Evolutionary conservation across 2,113 vertebrate species (phyloP).

Genomic region (Corydoras sp.): DNA sequence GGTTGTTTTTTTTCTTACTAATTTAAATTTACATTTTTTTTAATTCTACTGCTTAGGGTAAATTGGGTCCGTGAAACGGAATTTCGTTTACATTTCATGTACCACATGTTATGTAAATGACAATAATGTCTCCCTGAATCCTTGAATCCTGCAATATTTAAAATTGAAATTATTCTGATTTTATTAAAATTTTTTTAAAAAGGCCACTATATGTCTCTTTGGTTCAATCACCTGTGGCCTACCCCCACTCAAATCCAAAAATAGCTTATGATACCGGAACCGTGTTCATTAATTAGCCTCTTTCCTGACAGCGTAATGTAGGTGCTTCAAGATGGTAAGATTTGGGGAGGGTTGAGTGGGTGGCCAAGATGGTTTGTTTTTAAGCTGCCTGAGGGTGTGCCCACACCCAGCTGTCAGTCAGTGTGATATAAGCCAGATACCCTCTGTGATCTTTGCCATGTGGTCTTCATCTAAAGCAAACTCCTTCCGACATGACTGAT

Average conservation of each 20-base stretch:
- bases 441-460: conserved; percentile 56
- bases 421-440: conserved; percentile 69
- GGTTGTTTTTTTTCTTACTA: no score
- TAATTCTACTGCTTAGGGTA: no score
- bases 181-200: no score
- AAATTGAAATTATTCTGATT: no score
- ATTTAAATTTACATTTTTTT: no score
- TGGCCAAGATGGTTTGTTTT: conserved; percentile 50
- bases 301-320: conserved; percentile 53
- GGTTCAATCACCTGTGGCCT: conserved; percentile 4
- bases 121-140: no score
- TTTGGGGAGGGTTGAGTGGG: conserved; percentile 40
- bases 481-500: conserved; percentile 23
- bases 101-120: no score
- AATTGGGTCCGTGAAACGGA: no score
- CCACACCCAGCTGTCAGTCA: conserved; percentile 67
- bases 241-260: conserved; percentile 36
- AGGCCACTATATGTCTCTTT: not conserved
- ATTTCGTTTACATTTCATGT: no score
- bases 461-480: conserved; percentile 63
- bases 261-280: conserved; percentile 47
- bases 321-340: conserved; percentile 50
- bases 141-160: no score
- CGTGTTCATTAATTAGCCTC: conserved; percentile 53
- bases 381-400: conserved; percentile 44